Conservation (phyloP, 2,113 vertebrate genomes). For the Motacilla tschutschensis region DNA sequence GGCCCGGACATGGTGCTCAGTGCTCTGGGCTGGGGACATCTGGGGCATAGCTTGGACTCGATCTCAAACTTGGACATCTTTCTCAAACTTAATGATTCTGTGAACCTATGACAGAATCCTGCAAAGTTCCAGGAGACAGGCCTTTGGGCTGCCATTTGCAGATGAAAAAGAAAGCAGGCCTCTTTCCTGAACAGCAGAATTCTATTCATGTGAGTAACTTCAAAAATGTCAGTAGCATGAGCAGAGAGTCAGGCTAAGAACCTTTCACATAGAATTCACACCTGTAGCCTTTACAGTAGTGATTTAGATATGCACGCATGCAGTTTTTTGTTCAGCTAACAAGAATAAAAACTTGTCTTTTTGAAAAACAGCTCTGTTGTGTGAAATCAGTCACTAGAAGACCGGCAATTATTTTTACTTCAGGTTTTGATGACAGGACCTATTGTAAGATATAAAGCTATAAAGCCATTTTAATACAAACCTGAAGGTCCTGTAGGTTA, state of each 20-base stretch:
- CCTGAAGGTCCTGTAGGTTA: background rate
- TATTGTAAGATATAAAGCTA: background rate
- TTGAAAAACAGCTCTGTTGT: background rate
- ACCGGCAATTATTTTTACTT: background rate
- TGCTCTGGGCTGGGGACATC: background rate
- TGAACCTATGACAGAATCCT: background rate
- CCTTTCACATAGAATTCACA: background rate
- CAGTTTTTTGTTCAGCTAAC: background rate
- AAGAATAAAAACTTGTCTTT: background rate
- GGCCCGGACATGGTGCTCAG: rapidly evolving
- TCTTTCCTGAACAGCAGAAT: background rate
- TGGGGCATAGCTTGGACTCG: rapidly evolving
- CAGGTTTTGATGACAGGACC: background rate
- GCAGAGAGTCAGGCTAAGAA: background rate
- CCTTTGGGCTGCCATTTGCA: background rate
- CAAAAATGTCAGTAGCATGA: background rate
- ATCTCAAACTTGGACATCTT: no score
- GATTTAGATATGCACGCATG: background rate
- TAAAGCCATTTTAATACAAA: background rate
- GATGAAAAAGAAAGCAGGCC: background rate
- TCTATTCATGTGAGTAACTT: background rate
- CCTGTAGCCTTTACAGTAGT: background rate
- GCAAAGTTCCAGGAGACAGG: background rate
- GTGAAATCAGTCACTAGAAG: background rate
- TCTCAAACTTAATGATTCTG: background rate